A percentile compares a stretch with the other conserved stretches of the same genome.
Conservation (phyloP, 2,113 vertebrate genomes). For the Xenotilapia flavipinnis region DNA sequence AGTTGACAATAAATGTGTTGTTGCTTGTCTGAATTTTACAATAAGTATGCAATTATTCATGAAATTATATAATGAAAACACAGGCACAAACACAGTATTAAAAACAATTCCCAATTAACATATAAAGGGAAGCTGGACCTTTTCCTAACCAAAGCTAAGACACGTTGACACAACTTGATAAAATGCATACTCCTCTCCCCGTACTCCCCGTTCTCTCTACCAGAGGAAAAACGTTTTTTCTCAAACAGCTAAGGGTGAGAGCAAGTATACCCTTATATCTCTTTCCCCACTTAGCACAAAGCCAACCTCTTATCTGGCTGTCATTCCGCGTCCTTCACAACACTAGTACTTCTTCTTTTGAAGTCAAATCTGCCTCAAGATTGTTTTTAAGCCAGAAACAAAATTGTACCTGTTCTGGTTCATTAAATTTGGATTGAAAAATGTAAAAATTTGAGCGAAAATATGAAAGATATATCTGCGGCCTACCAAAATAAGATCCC, state of each 20-base stretch:
- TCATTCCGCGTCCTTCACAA: not conserved
- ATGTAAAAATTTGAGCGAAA: not conserved
- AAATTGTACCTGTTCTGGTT: not conserved
- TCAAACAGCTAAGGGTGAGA: conserved; percentile 64
- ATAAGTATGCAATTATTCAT: not conserved
- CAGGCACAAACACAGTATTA: not conserved
- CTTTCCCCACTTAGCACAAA: conserved; percentile 71
- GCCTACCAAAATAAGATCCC: not conserved
- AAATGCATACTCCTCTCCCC: not conserved
- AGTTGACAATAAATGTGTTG: not conserved
- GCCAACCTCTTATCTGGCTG: conserved; percentile 5
- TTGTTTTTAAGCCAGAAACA: not conserved
- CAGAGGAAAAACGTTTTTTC: conserved; percentile 18
- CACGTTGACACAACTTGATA: not conserved
- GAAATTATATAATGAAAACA: not conserved
- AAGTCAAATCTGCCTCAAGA: not conserved
- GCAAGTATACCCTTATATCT: conserved; percentile 63
- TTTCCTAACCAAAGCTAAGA: not conserved
- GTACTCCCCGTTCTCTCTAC: not conserved
- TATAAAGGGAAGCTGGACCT: not conserved
- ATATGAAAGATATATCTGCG: not conserved
- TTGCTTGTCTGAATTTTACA: not conserved
- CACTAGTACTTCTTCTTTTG: not conserved
- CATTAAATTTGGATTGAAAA: not conserved
- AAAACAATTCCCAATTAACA: not conserved